A percentile compares a stretch with the other conserved stretches of the same genome.
Evolutionary conservation across 2,888 invertebrate species (phyloP).

Genomic region (Neuroscelio doddi): DNA sequence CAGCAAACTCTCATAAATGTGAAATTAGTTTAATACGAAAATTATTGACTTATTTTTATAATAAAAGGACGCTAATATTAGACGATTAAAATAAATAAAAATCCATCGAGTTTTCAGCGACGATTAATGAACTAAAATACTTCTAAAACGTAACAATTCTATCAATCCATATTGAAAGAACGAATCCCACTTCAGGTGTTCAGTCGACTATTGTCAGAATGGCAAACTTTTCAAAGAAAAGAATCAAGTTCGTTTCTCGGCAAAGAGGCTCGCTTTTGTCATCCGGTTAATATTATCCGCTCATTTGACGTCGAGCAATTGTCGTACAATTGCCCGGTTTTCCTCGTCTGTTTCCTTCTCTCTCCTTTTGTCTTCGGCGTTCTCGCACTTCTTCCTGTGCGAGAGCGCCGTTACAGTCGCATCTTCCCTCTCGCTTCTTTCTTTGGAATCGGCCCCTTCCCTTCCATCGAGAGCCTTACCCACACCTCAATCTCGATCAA

Average conservation of each 20-base stretch:
- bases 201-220: background rate
- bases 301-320: conserved; percentile 38
- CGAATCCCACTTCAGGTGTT: background rate
- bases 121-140: no score
- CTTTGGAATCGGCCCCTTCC: background rate
- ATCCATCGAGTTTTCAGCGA: no score
- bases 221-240: background rate
- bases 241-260: background rate
- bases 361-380: conserved; percentile 1
- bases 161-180: no score
- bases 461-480: background rate
- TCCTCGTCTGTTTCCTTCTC: conserved; percentile 29
- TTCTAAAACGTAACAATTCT: no score
- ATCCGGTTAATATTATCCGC: conserved; percentile 41
- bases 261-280: conserved; percentile 25
- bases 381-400: no score
- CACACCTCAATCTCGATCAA: background rate
- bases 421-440: background rate
- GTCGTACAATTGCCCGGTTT: conserved; percentile 43
- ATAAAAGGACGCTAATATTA: no score
- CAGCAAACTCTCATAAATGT: no score
- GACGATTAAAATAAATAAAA: no score
- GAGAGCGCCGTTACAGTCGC: background rate
- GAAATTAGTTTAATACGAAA: no score
- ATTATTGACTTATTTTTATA: no score